Base-by-base conservation (phyloP, 2,113 vertebrate species). In the Trogon surrucura region DNA sequence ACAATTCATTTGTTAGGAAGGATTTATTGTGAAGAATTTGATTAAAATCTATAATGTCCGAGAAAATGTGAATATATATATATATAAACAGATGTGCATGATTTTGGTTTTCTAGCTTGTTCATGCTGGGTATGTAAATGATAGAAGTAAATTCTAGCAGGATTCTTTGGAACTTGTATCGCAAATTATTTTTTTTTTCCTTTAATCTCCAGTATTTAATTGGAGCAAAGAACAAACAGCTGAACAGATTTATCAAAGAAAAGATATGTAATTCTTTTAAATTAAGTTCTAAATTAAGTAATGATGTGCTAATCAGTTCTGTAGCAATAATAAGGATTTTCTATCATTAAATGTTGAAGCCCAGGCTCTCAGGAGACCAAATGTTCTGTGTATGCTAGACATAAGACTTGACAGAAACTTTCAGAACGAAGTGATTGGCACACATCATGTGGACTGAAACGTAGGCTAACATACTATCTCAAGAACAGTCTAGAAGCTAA, bases 201-300 rank as follows among this genome's bases (percentile, higher is more conserved):
- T 79, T 92, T 92, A 91, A 90, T 92, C 90, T 95, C 41, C 48
- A 81, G 20, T 69, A 93, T 96, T 95, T 97, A 96, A 95, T 97
- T 95, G 91, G 92, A 86, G 66, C 45, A 62, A 89, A 91, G 77
- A 94, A 88, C 85, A 91, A 93, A 92, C 88, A 95, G 80, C 67
- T 83, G 85, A 96, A 84, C 85, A 96, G 95, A 80, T 95, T 93
- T 94, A 81, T 95, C 77, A 72, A 86, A 89, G 74, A 91, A 85
- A 92, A 94, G 71, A 93, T 57, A 81, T 22, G 53, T 90, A 94
- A 65, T 95, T 91, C 83, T 95, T 91, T 54, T 88, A 93, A 95
- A 93, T 96, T 87, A 93, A 90, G 65, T 89, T 71, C 87, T 79
- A 88, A 93, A 91, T 96, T 93, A 95, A 94, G 85, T 89, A 91